These are phyloP conservation scores for Hylaea fasciaria DNA, from an alignment of 2,888 invertebrate species.

Conservation along the genomic window DNA sequence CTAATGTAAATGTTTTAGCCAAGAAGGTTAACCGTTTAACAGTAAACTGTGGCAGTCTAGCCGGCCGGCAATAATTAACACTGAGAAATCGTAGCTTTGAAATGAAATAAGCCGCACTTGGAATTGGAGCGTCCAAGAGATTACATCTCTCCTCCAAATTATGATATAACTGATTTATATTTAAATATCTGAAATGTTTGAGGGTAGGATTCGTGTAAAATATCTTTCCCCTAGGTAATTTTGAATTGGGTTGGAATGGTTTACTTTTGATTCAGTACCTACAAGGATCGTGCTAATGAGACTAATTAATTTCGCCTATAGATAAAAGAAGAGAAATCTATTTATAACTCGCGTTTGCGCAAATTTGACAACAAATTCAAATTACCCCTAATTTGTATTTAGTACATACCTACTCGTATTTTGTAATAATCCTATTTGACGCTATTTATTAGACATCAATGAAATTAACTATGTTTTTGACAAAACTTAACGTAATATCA, in stretches of 20 bases:
- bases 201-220: not conserved
- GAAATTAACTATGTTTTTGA: slow-evolving; percentile 2
- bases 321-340: too few relatives aligned
- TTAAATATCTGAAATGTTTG: not conserved
- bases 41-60: slow-evolving; percentile 35
- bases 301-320: too few relatives aligned
- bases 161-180: slow-evolving; percentile 8
- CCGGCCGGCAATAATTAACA: slow-evolving; percentile 47
- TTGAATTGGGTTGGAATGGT: not conserved
- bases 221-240: not conserved
- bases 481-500: slow-evolving; percentile 11
- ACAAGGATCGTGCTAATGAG: too few relatives aligned
- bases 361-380: too few relatives aligned
- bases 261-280: not conserved
- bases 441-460: too few relatives aligned
- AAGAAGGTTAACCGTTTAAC: not conserved
- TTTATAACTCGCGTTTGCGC: too few relatives aligned
- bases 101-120: slow-evolving; percentile 43
- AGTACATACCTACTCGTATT: too few relatives aligned
- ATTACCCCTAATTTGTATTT: too few relatives aligned
- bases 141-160: slow-evolving; percentile 30
- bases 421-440: too few relatives aligned
- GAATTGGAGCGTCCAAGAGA: slow-evolving; percentile 33
- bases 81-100: slow-evolving; percentile 44
- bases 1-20: too few relatives aligned